Evolutionary conservation across 1,140 invertebrate genomes (phyloP).

Genomic region (Parasteatoda tepidariorum): DNA sequence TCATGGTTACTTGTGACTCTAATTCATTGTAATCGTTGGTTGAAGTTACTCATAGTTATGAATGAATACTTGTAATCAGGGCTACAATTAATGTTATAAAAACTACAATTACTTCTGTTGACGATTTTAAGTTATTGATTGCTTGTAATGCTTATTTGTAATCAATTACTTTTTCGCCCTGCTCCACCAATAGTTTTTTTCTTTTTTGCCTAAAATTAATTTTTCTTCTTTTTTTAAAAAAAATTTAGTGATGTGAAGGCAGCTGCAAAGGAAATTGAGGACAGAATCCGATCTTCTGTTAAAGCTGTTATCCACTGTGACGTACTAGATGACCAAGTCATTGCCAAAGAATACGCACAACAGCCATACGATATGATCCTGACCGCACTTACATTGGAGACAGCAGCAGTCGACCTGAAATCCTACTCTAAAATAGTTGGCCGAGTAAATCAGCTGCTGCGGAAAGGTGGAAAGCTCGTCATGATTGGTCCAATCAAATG

Average conservation of each 20-base stretch:
- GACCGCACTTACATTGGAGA: conserved; percentile 13
- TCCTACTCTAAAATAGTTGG: conserved; percentile 25
- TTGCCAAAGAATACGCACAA: not conserved
- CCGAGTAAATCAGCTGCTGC: not conserved
- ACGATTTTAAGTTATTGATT: too few relatives aligned
- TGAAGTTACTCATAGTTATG: too few relatives aligned
- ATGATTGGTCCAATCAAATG: not conserved
- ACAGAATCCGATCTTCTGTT: conserved; percentile 15
- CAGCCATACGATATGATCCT: conserved; percentile 17
- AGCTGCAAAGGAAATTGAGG: conserved; percentile 18
- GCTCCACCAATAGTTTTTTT: too few relatives aligned
- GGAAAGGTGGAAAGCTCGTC: not conserved
- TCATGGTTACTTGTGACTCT: too few relatives aligned
- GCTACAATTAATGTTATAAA: too few relatives aligned
- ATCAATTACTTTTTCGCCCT: too few relatives aligned
- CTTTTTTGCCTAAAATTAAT: too few relatives aligned
- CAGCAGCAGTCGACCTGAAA: conserved; percentile 6
- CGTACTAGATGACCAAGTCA: conserved; percentile 9
- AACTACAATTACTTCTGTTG: too few relatives aligned
- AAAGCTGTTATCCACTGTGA: conserved; percentile 27
- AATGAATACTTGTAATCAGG: too few relatives aligned
- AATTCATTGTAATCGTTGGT: too few relatives aligned
- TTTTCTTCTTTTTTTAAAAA: too few relatives aligned
- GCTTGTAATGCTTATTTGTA: too few relatives aligned
- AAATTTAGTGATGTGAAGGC: conserved; percentile 11